Percentiles rank a stretch among this genome's conserved stretches.
Evolutionary conservation across 37 sponge, comb jelly and placozoan species (phyloP).

Genomic region (Spongia lamella): DNA sequence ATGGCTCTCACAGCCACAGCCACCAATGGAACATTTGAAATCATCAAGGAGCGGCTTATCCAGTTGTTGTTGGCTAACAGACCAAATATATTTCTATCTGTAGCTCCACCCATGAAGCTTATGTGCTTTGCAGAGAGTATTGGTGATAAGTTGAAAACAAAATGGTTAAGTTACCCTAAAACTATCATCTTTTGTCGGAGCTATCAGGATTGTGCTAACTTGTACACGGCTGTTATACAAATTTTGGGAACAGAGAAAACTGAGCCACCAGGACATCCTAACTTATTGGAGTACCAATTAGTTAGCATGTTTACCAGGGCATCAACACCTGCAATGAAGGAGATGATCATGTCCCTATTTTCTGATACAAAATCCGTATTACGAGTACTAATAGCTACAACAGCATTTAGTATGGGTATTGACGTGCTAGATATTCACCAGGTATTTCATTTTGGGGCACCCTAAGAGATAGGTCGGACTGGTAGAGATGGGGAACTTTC

Average conservation of each 20-base stretch:
- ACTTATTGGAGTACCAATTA: slow-evolving; percentile 4
- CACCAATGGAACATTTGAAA: no score
- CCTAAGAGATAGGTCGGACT: no score
- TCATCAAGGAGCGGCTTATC: no score
- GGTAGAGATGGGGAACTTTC: no score
- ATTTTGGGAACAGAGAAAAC: slow-evolving; percentile 23
- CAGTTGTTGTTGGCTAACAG: no score
- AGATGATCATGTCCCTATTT: slow-evolving; percentile 14
- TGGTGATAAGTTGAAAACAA: no score
- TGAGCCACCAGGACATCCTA: slow-evolving; percentile 11
- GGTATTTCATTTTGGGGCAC: slow-evolving; percentile 20
- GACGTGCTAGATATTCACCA: slow-evolving; percentile 20
- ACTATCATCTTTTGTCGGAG: slow-evolving; percentile 22
- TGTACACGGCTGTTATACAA: slow-evolving; percentile 7
- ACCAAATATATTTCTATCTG: no score
- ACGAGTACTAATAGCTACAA: slow-evolving; percentile 16
- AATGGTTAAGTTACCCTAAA: no score
- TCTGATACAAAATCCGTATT: background rate
- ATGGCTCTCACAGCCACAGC: no score
- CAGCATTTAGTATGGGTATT: slow-evolving; percentile 32
- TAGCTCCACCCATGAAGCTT: no score
- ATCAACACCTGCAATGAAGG: slow-evolving; percentile 1
- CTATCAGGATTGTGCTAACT: slow-evolving; percentile 12
- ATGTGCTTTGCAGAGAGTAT: no score
- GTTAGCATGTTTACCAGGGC: slow-evolving; percentile 28